A percentile compares a stretch with the other conserved stretches of the same genome.
Evolutionary conservation across 2,888 invertebrate genomes (phyloP).

Genomic region (Caenorhabditis afra): DNA sequence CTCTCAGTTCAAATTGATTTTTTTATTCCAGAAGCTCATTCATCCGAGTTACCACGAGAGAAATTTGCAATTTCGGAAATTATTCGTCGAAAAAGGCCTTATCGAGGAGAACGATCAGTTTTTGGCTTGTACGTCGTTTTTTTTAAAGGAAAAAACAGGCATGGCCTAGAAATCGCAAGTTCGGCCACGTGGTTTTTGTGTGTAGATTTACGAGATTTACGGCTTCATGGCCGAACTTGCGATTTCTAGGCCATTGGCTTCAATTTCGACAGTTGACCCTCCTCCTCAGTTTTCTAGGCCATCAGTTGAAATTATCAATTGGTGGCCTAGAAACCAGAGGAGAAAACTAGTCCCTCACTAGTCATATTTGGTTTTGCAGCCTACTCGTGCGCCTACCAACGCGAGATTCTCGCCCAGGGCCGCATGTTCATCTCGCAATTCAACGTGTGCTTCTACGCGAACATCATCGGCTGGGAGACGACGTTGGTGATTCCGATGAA

Average conservation of each 20-base stretch:
- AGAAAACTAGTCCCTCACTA: neutral
- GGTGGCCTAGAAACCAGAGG: neutral
- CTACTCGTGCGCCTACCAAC: constrained; percentile 96
- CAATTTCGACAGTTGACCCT: too few species aligned
- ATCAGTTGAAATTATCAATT: neutral
- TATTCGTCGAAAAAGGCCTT: constrained; percentile 61
- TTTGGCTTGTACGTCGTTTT: constrained; percentile 61
- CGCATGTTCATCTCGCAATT: constrained; percentile 95
- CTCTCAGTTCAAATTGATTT: too few species aligned
- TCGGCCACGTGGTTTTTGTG: too few species aligned
- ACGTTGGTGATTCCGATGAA: constrained; percentile 89
- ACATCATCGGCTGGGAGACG: constrained; percentile 87
- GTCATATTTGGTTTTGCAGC: constrained; percentile 84
- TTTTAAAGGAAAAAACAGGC: neutral
- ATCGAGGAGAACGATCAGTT: constrained; percentile 65
- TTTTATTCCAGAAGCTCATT: constrained; percentile 58
- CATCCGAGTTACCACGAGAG: constrained; percentile 69
- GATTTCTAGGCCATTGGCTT: too few species aligned
- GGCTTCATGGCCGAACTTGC: too few species aligned
- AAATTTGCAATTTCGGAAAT: constrained; percentile 63
- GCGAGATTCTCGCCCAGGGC: constrained; percentile 95
- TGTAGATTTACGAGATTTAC: too few species aligned
- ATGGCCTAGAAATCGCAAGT: too few species aligned
- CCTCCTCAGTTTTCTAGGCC: too few species aligned
- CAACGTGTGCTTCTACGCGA: constrained; percentile 96